phyloP scores from a whole-genome alignment of 2,113 vertebrate genomes.

The Chamaea fasciata region DNA sequence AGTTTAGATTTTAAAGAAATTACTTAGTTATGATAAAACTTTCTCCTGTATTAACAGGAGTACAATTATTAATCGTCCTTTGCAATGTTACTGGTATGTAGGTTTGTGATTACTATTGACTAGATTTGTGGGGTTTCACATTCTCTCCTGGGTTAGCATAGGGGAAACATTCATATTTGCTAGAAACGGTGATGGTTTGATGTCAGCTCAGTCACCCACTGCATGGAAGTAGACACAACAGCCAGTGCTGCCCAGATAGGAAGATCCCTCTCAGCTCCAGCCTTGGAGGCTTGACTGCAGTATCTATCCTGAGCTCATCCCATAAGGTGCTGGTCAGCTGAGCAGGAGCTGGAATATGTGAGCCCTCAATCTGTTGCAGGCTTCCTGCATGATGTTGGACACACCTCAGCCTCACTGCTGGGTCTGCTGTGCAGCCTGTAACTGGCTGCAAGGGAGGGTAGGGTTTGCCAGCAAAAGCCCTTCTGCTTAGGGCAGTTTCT shows the following conservation, averaged over 20 bases:
- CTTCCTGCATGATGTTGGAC: background rate
- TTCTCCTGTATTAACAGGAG: background rate
- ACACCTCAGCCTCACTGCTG: background rate
- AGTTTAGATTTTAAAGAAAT: background rate
- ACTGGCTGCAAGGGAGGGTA: background rate
- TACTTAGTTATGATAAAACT: background rate
- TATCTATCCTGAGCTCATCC: background rate
- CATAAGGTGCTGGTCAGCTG: background rate
- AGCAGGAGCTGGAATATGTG: background rate
- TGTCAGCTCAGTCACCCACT: background rate
- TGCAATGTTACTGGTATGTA: background rate
- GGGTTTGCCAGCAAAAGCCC: background rate
- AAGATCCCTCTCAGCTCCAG: background rate
- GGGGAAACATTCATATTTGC: background rate
- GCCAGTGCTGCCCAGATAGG: background rate
- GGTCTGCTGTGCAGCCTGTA: background rate
- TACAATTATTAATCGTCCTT: background rate
- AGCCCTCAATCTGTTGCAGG: background rate
- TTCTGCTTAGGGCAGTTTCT: background rate
- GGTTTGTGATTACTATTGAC: background rate
- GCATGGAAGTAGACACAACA: background rate
- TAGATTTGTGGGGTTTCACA: background rate
- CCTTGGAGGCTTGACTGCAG: accelerated
- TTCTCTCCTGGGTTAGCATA: background rate
- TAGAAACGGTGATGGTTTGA: background rate